Base-by-base conservation (phyloP, 2,888 invertebrate genomes). In the Sminthurinus aureus region DNA sequence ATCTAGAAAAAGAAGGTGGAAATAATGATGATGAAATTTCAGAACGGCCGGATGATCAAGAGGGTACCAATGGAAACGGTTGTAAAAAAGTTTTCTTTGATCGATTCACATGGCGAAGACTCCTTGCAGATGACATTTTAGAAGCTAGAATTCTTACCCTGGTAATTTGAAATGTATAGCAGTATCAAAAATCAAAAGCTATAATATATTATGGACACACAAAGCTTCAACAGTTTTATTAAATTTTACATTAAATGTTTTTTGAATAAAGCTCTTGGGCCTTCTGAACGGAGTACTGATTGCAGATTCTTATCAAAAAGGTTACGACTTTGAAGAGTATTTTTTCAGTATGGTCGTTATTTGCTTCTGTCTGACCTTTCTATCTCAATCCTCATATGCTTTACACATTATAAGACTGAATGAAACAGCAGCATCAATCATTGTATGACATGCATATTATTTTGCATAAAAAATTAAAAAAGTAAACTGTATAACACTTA, bases 321-420 rank as follows among this genome's bases (percentile, higher is more conserved):
- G 51, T 20, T 69, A 82, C 24, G 82, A 82, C 52, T 24, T 69
- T 6, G 82, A 82, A 69, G 82, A 82, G 22, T 82, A 52, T 52
- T 82, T 77, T 76, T 77, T 82, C 24, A 69, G 69, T 26, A 69
- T 82, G 76, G 77, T 77, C 18, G 26, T 82, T 11, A 77, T 82
- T 52, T 82, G 77, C 52, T 24, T 76, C 0, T 26, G 76, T 51
- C 58, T 82, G 24, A 82, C 76, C 22, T 51, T 82, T 22, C 20
- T 82, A 0, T 76, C 82, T 22, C 77, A 76, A 20, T 15, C 24
- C 18, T 9, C 69, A 3, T 82, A 78, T 26, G 77, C 69, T 12
- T 71, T 67, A 9, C 77, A 77, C n/a, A 26, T 77, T 50, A 20
- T 82, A 15, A 22, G 26, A 15, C 52, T 82, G 69, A 66, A 50